Conservation (phyloP, 2,888 invertebrate species). For the Argyresthia goedartella region DNA sequence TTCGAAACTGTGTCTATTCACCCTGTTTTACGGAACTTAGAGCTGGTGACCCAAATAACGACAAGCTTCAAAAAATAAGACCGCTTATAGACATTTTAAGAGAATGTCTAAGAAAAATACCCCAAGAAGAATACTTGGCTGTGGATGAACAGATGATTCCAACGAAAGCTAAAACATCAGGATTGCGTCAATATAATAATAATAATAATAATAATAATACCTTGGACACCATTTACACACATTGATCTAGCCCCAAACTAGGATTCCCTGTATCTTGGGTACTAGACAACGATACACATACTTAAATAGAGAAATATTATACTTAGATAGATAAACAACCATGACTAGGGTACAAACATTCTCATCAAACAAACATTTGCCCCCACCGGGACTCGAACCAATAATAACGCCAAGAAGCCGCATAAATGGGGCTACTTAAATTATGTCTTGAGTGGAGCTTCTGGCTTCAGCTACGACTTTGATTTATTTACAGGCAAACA, state of each 20-base stretch:
- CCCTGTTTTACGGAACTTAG: too few species aligned
- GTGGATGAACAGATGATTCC: conserved; percentile 3
- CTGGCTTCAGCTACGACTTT: conserved; percentile 4
- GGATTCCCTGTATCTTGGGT: too few species aligned
- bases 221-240: too few species aligned
- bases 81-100: conserved; percentile 10
- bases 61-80: conserved; percentile 6
- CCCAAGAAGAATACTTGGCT: conserved; percentile 10
- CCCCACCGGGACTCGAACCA: too few species aligned
- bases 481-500: background rate
- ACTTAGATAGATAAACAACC: too few species aligned
- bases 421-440: conserved; percentile 4
- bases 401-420: conserved; percentile 4
- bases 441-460: conserved; percentile 3
- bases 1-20: too few species aligned
- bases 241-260: too few species aligned
- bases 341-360: too few species aligned
- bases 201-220: too few species aligned
- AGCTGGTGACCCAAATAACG: conserved; percentile 9
- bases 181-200: conserved; percentile 1
- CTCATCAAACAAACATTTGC: too few species aligned
- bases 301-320: too few species aligned
- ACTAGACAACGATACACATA: too few species aligned
- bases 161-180: conserved; percentile 1
- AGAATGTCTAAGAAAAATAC: background rate